Evolutionary conservation across 2,888 invertebrate species (phyloP).

Genomic region (Hirtodrosophila cameraria): DNA sequence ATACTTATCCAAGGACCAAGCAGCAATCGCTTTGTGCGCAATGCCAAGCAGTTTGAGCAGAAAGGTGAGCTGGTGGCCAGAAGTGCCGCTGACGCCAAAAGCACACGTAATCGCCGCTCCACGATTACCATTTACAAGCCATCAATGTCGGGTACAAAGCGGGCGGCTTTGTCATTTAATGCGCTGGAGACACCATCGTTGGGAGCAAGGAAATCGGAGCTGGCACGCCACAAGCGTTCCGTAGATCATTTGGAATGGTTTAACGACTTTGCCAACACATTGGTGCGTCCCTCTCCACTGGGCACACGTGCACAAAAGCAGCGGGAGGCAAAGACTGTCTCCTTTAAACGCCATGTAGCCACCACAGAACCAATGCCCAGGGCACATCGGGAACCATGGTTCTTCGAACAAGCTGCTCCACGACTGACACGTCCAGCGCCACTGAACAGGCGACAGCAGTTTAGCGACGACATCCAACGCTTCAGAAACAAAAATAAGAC

Average conservation of each 20-base stretch:
- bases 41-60: conserved; percentile 81
- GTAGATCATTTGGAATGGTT: conserved; percentile 80
- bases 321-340: conserved; percentile 29
- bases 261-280: conserved; percentile 71
- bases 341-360: conserved; percentile 33
- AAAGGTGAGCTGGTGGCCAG: conserved; percentile 41
- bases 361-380: neutral
- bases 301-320: conserved; percentile 41
- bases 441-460: conserved; percentile 29
- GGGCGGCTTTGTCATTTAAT: conserved; percentile 28
- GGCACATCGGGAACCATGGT: conserved; percentile 54
- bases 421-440: conserved; percentile 63
- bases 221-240: conserved; percentile 69
- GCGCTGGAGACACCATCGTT: conserved; percentile 31
- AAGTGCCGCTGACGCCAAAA: conserved; percentile 13
- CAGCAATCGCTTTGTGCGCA: conserved; percentile 80
- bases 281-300: conserved; percentile 81
- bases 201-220: conserved; percentile 21
- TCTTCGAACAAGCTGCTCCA: conserved; percentile 52
- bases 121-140: conserved; percentile 82
- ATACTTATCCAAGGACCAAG: conserved; percentile 83
- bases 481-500: conserved; percentile 32
- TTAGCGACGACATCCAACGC: neutral
- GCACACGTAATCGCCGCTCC: conserved; percentile 73
- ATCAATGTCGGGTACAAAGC: conserved; percentile 8